A percentile compares a stretch with the other conserved stretches of the same genome.
Evolutionary conservation across 2,888 invertebrate genomes (phyloP).

Genomic region (Onchidella celtica): DNA sequence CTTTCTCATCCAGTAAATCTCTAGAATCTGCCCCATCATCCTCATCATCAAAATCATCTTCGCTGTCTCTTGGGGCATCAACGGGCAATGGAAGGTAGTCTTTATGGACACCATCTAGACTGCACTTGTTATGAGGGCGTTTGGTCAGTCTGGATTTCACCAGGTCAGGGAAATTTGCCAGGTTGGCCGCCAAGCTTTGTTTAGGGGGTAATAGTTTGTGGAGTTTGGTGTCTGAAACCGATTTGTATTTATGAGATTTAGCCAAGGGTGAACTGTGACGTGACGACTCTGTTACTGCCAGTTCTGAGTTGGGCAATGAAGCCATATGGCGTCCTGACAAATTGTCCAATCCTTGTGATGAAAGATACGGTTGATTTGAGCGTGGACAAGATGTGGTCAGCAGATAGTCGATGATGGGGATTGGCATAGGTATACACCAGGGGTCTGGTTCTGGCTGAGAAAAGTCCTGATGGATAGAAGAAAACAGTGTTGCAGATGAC

Average conservation of each 20-base stretch:
- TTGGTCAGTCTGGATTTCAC: conserved; percentile 53
- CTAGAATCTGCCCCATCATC: conserved; percentile 53
- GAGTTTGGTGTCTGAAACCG: conserved; percentile 57
- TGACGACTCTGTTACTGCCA: conserved; percentile 24
- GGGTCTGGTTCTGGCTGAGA: conserved; percentile 68
- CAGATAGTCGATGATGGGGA: conserved; percentile 70
- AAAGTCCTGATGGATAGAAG: conserved; percentile 60
- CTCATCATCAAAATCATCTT: conserved; percentile 54
- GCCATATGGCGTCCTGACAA: conserved; percentile 24
- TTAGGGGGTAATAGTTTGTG: conserved; percentile 54
- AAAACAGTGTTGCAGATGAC: neutral
- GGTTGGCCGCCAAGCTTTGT: conserved; percentile 53
- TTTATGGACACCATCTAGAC: conserved; percentile 45
- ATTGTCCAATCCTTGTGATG: conserved; percentile 9
- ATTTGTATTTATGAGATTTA: conserved; percentile 51
- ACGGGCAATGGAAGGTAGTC: conserved; percentile 56
- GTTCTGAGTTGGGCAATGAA: conserved; percentile 38
- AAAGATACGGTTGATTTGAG: conserved; percentile 12
- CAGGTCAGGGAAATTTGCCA: conserved; percentile 55
- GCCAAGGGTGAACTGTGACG: conserved; percentile 8
- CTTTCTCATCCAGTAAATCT: conserved; percentile 56
- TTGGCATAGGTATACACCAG: conserved; percentile 66
- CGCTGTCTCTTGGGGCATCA: conserved; percentile 52
- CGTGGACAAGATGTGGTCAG: conserved; percentile 33
- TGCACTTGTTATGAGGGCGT: conserved; percentile 47